Conservation (phyloP, 1,140 invertebrate genomes). For the Apolygus lucorum region DNA sequence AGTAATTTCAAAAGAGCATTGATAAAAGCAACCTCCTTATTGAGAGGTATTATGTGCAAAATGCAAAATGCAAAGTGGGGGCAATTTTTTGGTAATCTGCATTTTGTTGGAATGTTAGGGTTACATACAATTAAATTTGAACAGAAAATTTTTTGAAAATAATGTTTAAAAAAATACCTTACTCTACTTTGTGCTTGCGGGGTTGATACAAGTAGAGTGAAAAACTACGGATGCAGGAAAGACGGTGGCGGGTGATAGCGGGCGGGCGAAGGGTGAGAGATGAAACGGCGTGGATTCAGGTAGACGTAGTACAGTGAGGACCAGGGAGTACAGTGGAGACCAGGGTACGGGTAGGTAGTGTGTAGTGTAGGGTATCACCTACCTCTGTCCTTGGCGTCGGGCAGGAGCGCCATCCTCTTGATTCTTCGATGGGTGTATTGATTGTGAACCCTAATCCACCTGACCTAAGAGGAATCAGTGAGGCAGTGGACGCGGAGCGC, state of each 20-base stretch:
- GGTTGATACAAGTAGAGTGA: conserved; percentile 1
- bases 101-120: too few relatives aligned
- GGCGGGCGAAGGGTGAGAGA: too few relatives aligned
- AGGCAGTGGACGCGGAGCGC: neutral
- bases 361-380: too few relatives aligned
- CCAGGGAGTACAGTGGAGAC: neutral
- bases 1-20: too few relatives aligned
- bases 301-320: neutral
- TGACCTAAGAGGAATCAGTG: conserved; percentile 15
- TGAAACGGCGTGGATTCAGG: neutral
- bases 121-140: too few relatives aligned
- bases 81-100: too few relatives aligned
- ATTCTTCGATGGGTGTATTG: conserved; percentile 13
- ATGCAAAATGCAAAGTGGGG: too few relatives aligned
- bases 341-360: neutral
- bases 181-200: conserved; percentile 3
- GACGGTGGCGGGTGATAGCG: neutral
- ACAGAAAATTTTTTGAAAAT: too few relatives aligned
- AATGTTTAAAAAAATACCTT: too few relatives aligned
- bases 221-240: neutral
- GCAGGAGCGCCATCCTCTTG: conserved; percentile 8
- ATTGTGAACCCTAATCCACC: conserved; percentile 13
- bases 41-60: too few relatives aligned
- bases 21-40: too few relatives aligned
- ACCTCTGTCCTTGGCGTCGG: conserved; percentile 10